Conservation (phyloP, 2,113 vertebrate species). For the Neogale vison region DNA sequence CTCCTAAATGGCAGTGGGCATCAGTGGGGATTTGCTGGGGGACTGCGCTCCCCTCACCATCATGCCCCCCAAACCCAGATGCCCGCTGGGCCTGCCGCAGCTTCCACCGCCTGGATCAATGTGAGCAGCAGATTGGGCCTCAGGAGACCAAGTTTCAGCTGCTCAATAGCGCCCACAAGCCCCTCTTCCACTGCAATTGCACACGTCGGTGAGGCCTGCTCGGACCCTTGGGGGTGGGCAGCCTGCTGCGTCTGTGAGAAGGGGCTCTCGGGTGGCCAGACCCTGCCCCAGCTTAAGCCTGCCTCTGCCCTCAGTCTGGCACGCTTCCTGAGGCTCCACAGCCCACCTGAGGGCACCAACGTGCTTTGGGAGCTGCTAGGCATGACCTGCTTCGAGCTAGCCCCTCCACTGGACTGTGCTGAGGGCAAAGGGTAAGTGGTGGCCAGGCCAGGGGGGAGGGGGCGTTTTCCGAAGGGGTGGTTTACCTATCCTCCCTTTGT, state of each 20-base stretch:
- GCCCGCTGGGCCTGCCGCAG: constrained; percentile 72
- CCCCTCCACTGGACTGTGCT: constrained; percentile 34
- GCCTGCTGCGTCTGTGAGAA: background rate
- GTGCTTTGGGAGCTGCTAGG: constrained; percentile 79
- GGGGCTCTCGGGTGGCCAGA: background rate
- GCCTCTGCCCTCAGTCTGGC: constrained; percentile 78
- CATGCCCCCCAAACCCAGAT: constrained; percentile 52
- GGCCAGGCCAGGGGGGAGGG: background rate
- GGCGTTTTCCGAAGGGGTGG: background rate
- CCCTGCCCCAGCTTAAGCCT: background rate
- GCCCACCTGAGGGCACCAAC: background rate
- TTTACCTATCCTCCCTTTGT: background rate
- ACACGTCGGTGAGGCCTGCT: constrained; percentile 83
- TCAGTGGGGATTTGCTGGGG: background rate
- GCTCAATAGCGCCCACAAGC: constrained; percentile 77
- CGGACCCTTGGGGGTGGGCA: background rate
- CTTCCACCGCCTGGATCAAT: constrained; percentile 84
- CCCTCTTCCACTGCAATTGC: constrained; percentile 91
- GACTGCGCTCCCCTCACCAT: background rate
- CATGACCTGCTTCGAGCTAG: constrained; percentile 78
- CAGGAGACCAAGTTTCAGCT: constrained; percentile 85
- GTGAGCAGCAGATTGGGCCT: constrained; percentile 84
- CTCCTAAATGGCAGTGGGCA: background rate
- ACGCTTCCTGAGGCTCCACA: constrained; percentile 69
- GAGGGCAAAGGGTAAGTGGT: constrained; percentile 47